Percentiles rank a stretch among this genome's conserved stretches.
Conservation (phyloP, 2,888 invertebrate genomes). For the Charanyca ferruginea region DNA sequence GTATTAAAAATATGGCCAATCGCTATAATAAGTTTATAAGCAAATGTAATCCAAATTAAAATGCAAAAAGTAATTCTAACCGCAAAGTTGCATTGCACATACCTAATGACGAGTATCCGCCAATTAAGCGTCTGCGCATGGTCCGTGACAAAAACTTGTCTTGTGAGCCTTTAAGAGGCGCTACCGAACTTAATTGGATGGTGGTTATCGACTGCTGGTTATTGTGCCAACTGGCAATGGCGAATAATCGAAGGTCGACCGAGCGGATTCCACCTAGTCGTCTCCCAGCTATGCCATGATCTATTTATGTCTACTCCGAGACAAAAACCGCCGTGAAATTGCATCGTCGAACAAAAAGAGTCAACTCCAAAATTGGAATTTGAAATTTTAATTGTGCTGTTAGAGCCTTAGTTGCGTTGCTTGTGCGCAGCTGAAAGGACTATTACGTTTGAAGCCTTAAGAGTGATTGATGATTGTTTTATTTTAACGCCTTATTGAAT, state of each 20-base stretch:
- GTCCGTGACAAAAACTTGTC: slow-evolving; percentile 86
- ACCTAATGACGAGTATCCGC: slow-evolving; percentile 87
- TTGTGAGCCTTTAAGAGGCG: slow-evolving; percentile 81
- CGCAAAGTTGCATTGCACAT: slow-evolving; percentile 73
- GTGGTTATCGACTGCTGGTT: slow-evolving; percentile 82
- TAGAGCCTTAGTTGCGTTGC: slow-evolving; percentile 61
- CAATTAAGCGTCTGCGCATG: slow-evolving; percentile 82
- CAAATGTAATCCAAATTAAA: slow-evolving; percentile 66
- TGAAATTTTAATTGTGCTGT: slow-evolving; percentile 79
- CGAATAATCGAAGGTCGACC: slow-evolving; percentile 81
- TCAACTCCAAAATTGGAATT: slow-evolving; percentile 73
- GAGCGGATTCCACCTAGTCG: slow-evolving; percentile 64
- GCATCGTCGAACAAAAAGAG: slow-evolving; percentile 68
- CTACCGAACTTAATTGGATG: slow-evolving; percentile 89
- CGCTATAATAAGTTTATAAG: slow-evolving; percentile 47
- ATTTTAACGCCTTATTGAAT: slow-evolving; percentile 63
- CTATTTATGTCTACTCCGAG: slow-evolving; percentile 75
- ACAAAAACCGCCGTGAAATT: slow-evolving; percentile 75
- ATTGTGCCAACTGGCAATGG: slow-evolving; percentile 75
- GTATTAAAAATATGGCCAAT: slow-evolving; percentile 6
- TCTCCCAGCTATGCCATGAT: slow-evolving; percentile 61
- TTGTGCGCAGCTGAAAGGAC: slow-evolving; percentile 55
- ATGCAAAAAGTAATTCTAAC: slow-evolving; percentile 73
- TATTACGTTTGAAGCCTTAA: slow-evolving; percentile 62
- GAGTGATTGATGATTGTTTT: slow-evolving; percentile 71